Evolutionary conservation across 2,113 vertebrate species (phyloP), one percentile per base, ranked within the genome.

Genomic region (Syrrhaptes paradoxus): DNA sequence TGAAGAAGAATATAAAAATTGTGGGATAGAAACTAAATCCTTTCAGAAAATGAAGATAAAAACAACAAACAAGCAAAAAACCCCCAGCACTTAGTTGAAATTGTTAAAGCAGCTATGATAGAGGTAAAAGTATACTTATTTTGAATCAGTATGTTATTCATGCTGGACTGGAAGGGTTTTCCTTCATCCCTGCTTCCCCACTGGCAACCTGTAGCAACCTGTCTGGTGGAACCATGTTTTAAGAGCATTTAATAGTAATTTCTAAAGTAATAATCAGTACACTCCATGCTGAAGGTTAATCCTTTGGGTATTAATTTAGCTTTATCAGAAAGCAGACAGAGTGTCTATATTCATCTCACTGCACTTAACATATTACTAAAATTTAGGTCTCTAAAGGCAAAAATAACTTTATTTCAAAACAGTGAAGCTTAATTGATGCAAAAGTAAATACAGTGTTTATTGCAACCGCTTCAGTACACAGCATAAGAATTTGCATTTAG

Each of bases 231-330:
- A 57, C 11, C 15, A 45, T 65, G 58, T 58, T 68, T 80, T 51
- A 95, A 91, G 38, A 71, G 14, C 36, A 62, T 93, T 81, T 95
- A 93, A 89, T 78, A 95, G 52, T 66, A 93, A 95, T 95, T 77
- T 73, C 28, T 96, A 90, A 87, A 93, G 82, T 93, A 93, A 90
- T 61, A 96, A 85, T 89, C 90, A 95, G 79, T 38, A 77, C 49
- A 70, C 54, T 82, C 14, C 1, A 3, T 59, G 19, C 26, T 95
- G 83, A 97, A 89, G 61, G 82, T 91, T 95, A 89, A 94, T 97
- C 97, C 93, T 93, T 87, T 41, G 93, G 86, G 94, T 94, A 95
- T 98, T 98, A 97, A 96, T 97, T 97, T 95, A 93, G 94, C 51
- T 96, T 95, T 95, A 79, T 87, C 54, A 67, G 73, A 96, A 52